A percentile compares a stretch with the other conserved stretches of the same genome.
Evolutionary conservation across 2,797 vertebrate genomes (phyloP).

Genomic region (Sebastes minor): DNA sequence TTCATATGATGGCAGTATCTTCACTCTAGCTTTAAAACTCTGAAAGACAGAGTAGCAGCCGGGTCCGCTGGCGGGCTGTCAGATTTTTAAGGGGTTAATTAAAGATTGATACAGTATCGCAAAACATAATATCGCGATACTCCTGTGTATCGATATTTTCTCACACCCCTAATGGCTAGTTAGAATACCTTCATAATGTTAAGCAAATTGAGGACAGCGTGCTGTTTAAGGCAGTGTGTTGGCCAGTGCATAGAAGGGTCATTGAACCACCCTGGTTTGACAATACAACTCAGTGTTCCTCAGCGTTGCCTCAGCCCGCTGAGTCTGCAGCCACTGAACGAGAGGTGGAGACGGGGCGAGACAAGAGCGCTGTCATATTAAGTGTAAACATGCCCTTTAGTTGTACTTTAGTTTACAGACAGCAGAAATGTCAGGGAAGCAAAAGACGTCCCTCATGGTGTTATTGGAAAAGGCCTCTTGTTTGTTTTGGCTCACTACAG

Average conservation of each 20-base stretch:
- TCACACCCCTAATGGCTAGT: neutral
- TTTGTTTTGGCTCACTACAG: conserved; percentile 29
- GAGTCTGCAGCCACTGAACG: conserved; percentile 39
- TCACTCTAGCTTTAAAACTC: no score
- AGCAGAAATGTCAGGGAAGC: neutral
- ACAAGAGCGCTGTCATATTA: conserved; percentile 35
- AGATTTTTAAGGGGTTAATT: no score
- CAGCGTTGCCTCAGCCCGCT: conserved; percentile 35
- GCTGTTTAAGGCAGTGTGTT: conserved; percentile 42
- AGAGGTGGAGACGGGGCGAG: conserved; percentile 43
- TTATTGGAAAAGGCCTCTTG: neutral
- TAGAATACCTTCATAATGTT: neutral
- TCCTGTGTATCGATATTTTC: no score
- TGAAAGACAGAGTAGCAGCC: no score
- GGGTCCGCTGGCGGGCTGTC: no score
- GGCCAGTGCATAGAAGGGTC: conserved; percentile 66
- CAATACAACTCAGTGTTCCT: conserved; percentile 75
- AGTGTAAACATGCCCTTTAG: conserved; percentile 14
- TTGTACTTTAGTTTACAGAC: neutral
- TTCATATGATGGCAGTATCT: no score
- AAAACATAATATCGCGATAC: no score
- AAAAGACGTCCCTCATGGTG: neutral
- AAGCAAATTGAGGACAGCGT: conserved; percentile 52
- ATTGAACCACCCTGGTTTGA: conserved; percentile 66
- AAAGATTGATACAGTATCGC: no score